These are phyloP conservation scores for Aphyosemion australe DNA, from an alignment of 2,113 vertebrate species.

Conservation along the genomic window DNA sequence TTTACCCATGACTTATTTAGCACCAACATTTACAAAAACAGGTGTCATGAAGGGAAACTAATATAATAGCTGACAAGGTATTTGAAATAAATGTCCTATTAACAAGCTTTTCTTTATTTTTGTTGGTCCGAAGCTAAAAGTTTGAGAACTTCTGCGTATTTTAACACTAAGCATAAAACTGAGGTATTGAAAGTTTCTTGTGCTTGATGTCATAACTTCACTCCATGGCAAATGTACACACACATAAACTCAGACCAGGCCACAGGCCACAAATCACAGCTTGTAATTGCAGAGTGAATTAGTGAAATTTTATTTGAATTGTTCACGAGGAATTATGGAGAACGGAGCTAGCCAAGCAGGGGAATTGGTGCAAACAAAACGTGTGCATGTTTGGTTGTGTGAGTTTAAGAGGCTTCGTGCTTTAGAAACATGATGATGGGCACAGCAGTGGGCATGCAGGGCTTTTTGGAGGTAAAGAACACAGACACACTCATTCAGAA, in stretches of 20 bases:
- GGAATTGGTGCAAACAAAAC: slow-evolving; percentile 29
- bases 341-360: slow-evolving; percentile 38
- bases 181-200: background rate
- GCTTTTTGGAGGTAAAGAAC: slow-evolving; percentile 37
- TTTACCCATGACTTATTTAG: no score
- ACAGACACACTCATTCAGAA: slow-evolving; percentile 23
- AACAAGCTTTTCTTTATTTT: no score
- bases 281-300: slow-evolving; percentile 46
- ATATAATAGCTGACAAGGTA: no score
- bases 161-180: background rate
- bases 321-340: slow-evolving; percentile 58
- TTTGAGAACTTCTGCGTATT: no score
- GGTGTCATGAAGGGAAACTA: no score
- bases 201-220: slow-evolving; percentile 11
- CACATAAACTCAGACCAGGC: slow-evolving; percentile 30
- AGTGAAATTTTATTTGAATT: slow-evolving; percentile 61
- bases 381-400: slow-evolving; percentile 4
- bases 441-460: slow-evolving; percentile 44
- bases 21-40: no score
- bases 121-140: no score
- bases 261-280: slow-evolving; percentile 55
- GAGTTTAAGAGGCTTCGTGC: slow-evolving; percentile 36
- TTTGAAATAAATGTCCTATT: no score
- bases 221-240: slow-evolving; percentile 18
- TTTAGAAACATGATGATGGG: slow-evolving; percentile 38